phyloP scores from a whole-genome alignment of 2,113 vertebrate genomes.

The Oryzias curvinotus region DNA sequence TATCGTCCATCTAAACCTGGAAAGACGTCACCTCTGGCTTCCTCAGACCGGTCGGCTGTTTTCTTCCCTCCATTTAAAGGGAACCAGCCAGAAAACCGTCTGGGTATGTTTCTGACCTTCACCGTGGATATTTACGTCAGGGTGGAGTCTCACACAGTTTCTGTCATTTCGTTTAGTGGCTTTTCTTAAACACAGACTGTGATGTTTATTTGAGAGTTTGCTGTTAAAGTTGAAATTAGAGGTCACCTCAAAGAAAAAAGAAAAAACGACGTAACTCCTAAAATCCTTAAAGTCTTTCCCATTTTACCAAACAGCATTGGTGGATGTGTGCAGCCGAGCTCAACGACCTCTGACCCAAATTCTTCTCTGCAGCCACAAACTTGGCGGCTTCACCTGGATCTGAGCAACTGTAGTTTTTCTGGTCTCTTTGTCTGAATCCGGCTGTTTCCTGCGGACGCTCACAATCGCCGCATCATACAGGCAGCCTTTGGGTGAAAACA shows the following conservation, averaged over 20 bases:
- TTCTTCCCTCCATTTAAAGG: no score
- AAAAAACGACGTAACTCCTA: not conserved
- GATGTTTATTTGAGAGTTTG: slow-evolving; percentile 1
- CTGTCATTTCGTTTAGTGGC: slow-evolving; percentile 9
- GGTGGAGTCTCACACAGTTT: slow-evolving; percentile 23
- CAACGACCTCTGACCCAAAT: slow-evolving; percentile 51
- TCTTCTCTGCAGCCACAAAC: not conserved
- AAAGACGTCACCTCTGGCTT: no score
- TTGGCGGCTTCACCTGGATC: not conserved
- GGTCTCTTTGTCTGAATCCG: not conserved
- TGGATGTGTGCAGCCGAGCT: slow-evolving; percentile 40
- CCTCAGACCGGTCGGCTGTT: no score
- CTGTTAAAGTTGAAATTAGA: slow-evolving; percentile 23
- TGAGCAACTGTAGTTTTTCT: not conserved
- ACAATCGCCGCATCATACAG: slow-evolving; percentile 26
- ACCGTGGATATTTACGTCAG: slow-evolving; percentile 18
- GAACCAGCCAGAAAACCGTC: no score
- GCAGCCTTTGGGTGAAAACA: slow-evolving; percentile 26
- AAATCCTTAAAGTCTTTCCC: slow-evolving; percentile 5
- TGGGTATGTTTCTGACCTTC: slow-evolving; percentile 14
- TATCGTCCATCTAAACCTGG: no score
- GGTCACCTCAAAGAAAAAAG: not conserved
- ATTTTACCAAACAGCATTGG: not conserved
- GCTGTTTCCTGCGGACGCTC: not conserved
- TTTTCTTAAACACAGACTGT: slow-evolving; percentile 1